Base-by-base conservation (phyloP, 2,888 invertebrate species). In the Drosophila flavopinicola region DNA sequence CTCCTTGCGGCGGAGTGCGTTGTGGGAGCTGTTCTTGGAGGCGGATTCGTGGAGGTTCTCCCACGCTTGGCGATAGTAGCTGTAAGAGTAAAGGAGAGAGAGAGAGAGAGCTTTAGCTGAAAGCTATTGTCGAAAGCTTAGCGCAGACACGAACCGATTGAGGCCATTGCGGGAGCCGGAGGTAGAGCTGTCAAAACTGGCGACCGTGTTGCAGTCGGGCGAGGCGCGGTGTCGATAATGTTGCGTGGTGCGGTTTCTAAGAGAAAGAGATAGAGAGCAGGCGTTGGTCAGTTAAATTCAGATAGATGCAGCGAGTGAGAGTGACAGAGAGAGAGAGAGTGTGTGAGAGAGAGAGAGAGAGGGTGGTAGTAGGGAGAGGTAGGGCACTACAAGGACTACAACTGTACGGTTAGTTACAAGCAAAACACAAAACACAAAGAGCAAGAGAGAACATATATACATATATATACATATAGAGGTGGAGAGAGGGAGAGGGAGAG, bases 41-140 rank as follows among this genome's bases (percentile, higher is more conserved):
- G 96, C 94, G 3, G 95, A 94, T 90, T 96, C 96, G 90, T 96
- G 96, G 2, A 98, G 93, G 90, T 97, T 97, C 90, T 97, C 97
- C 98, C 98, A 98, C 2, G 97, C 97, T 90, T 97, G 96, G 24
- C 96, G 94, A 91, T 97, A 97, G 91, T 96, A 97, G 73, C 91
- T 91, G 29, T 6, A n/a, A 24, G 23, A 9, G 3, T 4, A 4
- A 11, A n/a, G 25, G 4, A 69, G 60, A 32, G 20, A 35, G 7
- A 7, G 17, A 24, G 20, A 10, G n/a, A 39, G 17, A 32, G 32
- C n/a, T n/a, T 51, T 33, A 45, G 15, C 23, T 7, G 9, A 13
- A 24, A 27, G 9, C 9, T 42, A 9, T 13, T 6, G 3, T 9
- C 7, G 10, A 11, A 1, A 6, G 10, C 3, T 48, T 32, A 37